Base-by-base conservation (phyloP, 2,797 vertebrate species). In the Galagoides demidoff region DNA sequence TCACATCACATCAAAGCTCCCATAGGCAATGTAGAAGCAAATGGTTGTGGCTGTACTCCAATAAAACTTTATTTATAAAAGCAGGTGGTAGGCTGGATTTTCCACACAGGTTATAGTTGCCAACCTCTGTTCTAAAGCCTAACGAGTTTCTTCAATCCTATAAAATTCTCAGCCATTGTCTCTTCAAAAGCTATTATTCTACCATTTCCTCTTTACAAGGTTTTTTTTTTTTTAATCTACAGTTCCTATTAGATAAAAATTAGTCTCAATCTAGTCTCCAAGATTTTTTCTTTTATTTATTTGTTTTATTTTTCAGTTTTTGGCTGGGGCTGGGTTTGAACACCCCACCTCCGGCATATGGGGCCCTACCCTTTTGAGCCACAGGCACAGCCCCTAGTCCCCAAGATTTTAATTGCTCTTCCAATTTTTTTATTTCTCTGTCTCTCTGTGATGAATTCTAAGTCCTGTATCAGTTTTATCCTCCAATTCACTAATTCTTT, bases 1-100 rank as follows among this genome's bases (percentile, higher is more conserved):
- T 14, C 76, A 9, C 12, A 52, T 37, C 39, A 87, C 16, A 52
- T n/a, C 39, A 79, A 64, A 68, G 7, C 34, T 43, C 34, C 66
- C 43, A 16, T 16, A 78, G 27, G 34, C 31, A 39, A 49, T 11
- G 14, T 4, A 70, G 66, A 66, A 83, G 37, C n/a, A 88, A 84
- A 79, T 77, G 20, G 22, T 5, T 45, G n/a, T 83, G 31, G 8
- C 70, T 90, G 17, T 17, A 13, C 31, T 45, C 34, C 37, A 49
- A 59, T 57, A 71, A 71, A 59, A 31, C 16, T 94, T 92, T 87
- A n/a, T 87, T 93, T 78, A 43, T 49, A 74, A 81, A 49, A 90
- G 43, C 0, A 5, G 5, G 25, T 68, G 63, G n/a, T 34, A 63
- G 11, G 8, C n/a, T 68, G 34, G 34, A 85, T 95, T 92, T 86